Evolutionary conservation across 2,888 invertebrate genomes (phyloP), one percentile per base, ranked within the genome.

Genomic region (Lasioglossum vierecki): DNA sequence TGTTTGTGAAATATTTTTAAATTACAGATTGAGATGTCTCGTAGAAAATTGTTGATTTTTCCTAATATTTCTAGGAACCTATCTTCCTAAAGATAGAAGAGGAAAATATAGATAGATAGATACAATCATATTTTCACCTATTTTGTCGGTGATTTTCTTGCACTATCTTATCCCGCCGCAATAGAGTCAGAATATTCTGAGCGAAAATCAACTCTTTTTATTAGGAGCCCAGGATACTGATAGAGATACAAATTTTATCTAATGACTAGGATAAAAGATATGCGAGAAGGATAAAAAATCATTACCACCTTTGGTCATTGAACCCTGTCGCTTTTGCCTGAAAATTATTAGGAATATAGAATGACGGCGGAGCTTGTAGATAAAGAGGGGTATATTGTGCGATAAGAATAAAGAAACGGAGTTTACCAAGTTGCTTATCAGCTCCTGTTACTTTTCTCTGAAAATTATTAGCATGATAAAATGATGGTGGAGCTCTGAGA

Each of bases 151-250:
- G 11, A 44, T 44, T 44, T 44, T 44, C 13, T 44, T 3, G 11
- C 44, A 13, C 44, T 44, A 44, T 11, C 44, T 44, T 13, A 44
- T 44, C 44, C 44, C 44, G 3, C 4, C 11, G 22, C 57, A 11
- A 57, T 57, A n/a, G n/a, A 57, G 57, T 57, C n/a, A 57, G 57
- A 57, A 57, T 57, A n/a, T 57, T 57, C 57, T 57, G n/a, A 57
- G 57, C 57, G 57, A 57, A n/a, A 57, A 57, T 57, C 57, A 57
- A n/a, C n/a, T 57, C 57, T 57, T n/a, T 57, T n/a, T 57, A n/a
- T n/a, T 57, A 57, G 57, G 57, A 57, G 57, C 57, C 1, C n/a
- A 57, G 57, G n/a, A 57, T 11, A 11, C 4, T 9, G 57, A n/a
- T n/a, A n/a, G 57, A n/a, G n/a, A n/a, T 57, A n/a, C 22, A 3